Evolutionary conservation across 2,888 invertebrate species (phyloP).

Genomic region (Troides aeacus): DNA sequence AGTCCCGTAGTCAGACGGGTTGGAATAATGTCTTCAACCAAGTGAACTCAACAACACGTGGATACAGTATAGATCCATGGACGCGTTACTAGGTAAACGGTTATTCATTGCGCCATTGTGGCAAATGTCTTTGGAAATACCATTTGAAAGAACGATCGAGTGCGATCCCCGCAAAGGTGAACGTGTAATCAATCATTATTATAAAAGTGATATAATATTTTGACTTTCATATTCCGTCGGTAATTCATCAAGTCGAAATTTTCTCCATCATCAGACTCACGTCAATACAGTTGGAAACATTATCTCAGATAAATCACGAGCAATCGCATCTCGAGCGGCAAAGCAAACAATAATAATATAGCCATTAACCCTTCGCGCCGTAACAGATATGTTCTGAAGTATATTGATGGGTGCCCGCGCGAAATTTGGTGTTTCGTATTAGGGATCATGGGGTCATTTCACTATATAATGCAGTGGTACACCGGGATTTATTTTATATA

Average conservation of each 20-base stretch:
- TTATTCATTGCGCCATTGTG: too few relatives aligned
- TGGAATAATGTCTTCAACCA: too few relatives aligned
- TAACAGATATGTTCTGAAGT: slow-evolving; percentile 53
- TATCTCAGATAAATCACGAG: slow-evolving; percentile 44
- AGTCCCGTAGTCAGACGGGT: too few relatives aligned
- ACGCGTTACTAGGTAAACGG: too few relatives aligned
- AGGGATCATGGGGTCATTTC: slow-evolving; percentile 55
- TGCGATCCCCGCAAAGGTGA: neutral
- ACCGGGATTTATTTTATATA: slow-evolving; percentile 38
- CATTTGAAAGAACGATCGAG: neutral
- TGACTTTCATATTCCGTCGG: slow-evolving; percentile 4
- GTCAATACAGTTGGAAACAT: slow-evolving; percentile 31
- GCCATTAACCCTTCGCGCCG: slow-evolving; percentile 50
- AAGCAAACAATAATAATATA: slow-evolving; percentile 46
- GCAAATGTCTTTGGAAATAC: neutral
- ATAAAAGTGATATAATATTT: slow-evolving; percentile 11
- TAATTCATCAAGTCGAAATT: slow-evolving; percentile 17
- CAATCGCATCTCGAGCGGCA: slow-evolving; percentile 35
- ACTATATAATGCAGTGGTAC: slow-evolving; percentile 42
- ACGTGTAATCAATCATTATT: slow-evolving; percentile 13
- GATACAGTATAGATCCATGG: too few relatives aligned
- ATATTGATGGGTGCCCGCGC: slow-evolving; percentile 53
- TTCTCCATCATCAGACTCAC: slow-evolving; percentile 18
- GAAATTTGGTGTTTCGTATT: slow-evolving; percentile 43
- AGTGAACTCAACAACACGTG: too few relatives aligned